Percentiles rank a stretch among this genome's conserved stretches.
Conservation (phyloP, 2,113 vertebrate genomes). For the Mobula hypostoma region DNA sequence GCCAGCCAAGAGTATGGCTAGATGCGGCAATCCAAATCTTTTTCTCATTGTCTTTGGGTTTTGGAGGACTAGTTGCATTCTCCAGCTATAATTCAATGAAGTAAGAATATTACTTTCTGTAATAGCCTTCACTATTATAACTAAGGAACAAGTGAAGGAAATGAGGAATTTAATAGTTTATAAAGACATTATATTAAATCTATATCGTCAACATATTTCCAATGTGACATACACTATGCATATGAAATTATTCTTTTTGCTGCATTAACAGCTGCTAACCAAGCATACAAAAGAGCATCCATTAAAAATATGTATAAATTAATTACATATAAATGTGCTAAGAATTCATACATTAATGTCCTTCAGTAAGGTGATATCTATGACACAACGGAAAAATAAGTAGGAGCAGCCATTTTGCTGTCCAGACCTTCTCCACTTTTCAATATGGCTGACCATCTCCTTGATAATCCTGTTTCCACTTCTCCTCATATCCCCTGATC, state of each 20-base stretch:
- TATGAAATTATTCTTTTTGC: neutral
- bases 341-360: neutral
- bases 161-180: neutral
- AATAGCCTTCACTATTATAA: neutral
- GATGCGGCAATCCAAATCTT: constrained; percentile 89
- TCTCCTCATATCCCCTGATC: too few species aligned
- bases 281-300: neutral
- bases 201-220: too few species aligned
- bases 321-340: neutral
- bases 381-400: neutral
- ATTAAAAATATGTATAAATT: neutral
- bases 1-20: constrained; percentile 77
- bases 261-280: neutral
- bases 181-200: neutral
- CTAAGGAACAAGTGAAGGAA: neutral
- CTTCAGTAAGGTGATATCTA: neutral
- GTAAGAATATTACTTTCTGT: constrained; percentile 47
- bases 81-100: constrained; percentile 79
- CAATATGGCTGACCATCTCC: too few species aligned
- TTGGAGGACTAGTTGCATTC: constrained; percentile 82
- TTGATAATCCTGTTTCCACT: too few species aligned
- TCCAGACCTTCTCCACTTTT: too few species aligned
- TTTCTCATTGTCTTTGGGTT: constrained; percentile 83
- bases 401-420: too few species aligned
- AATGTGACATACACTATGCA: neutral